A percentile compares a stretch with the other conserved stretches of the same genome.
phyloP scores from a whole-genome alignment of 2,797 vertebrate genomes.

The Euthynnus affinis region DNA sequence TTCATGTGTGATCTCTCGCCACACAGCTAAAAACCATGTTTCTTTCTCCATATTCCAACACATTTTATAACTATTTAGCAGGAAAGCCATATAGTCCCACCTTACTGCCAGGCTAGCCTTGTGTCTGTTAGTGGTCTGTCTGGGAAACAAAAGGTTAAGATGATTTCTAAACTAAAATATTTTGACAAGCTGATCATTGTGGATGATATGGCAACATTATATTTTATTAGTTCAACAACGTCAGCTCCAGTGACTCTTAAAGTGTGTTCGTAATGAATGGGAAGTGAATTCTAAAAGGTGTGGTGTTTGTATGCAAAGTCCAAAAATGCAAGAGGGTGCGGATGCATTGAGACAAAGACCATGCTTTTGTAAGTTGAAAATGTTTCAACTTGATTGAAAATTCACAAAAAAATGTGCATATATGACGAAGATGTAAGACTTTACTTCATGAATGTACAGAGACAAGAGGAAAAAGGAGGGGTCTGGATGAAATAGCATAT shows the following conservation, averaged over 20 bases:
- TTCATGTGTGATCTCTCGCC: slow-evolving; percentile 14
- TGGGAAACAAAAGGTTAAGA: neutral
- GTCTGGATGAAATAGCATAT: too few species aligned
- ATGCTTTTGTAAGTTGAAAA: too few species aligned
- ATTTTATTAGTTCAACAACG: neutral
- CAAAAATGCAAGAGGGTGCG: too few species aligned
- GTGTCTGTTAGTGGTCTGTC: neutral
- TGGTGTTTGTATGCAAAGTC: too few species aligned
- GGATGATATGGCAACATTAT: too few species aligned
- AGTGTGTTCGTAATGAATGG: neutral
- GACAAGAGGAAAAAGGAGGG: too few species aligned
- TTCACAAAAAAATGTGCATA: too few species aligned
- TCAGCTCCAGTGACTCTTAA: neutral
- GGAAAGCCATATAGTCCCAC: neutral
- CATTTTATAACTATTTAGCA: neutral
- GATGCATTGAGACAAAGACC: too few species aligned
- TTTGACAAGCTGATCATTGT: neutral
- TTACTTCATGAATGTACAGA: too few species aligned
- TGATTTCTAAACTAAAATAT: neutral
- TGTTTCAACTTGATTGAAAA: too few species aligned
- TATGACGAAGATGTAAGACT: too few species aligned
- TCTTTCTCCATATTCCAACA: neutral
- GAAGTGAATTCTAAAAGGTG: too few species aligned
- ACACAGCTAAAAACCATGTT: neutral
- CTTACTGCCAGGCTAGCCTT: neutral